Conservation (phyloP, 2,113 vertebrate genomes). For the Vicugna pacos region DNA sequence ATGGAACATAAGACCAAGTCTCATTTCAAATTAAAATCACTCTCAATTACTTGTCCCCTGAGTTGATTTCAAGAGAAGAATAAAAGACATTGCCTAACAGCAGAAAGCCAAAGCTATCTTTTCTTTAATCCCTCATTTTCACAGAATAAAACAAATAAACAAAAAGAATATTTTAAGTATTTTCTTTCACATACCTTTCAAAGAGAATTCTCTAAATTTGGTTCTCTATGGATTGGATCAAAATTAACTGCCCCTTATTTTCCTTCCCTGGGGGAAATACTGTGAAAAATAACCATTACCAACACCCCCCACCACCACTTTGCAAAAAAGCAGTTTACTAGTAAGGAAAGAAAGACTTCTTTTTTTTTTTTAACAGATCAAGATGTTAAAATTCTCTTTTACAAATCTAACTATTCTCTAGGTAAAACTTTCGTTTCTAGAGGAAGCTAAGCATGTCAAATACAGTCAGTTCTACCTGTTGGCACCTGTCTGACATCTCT, state of each 20-base stretch:
- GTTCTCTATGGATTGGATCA: constrained; percentile 26
- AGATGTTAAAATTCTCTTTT: constrained; percentile 34
- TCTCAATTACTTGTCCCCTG: constrained; percentile 53
- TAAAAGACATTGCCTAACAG: background rate
- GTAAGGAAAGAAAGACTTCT: background rate
- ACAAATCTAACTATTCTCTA: background rate
- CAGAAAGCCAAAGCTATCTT: constrained; percentile 45
- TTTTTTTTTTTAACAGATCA: constrained; percentile 21
- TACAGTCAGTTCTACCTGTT: background rate
- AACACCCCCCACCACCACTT: background rate
- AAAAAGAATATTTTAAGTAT: constrained; percentile 46
- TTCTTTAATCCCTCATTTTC: constrained; percentile 57
- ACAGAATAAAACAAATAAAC: constrained; percentile 59
- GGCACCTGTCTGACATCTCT: background rate
- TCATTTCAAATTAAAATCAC: constrained; percentile 81
- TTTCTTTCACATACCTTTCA: constrained; percentile 61
- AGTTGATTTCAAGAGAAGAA: background rate
- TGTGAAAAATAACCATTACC: constrained; percentile 26
- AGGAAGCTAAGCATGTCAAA: background rate
- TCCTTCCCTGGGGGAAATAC: background rate
- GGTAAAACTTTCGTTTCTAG: background rate
- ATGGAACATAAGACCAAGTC: constrained; percentile 78
- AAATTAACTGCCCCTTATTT: constrained; percentile 22
- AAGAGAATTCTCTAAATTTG: constrained; percentile 56
- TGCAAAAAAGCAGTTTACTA: background rate